Evolutionary conservation across 2,113 vertebrate species (phyloP).

Genomic region (Lophotis ruficrista): DNA sequence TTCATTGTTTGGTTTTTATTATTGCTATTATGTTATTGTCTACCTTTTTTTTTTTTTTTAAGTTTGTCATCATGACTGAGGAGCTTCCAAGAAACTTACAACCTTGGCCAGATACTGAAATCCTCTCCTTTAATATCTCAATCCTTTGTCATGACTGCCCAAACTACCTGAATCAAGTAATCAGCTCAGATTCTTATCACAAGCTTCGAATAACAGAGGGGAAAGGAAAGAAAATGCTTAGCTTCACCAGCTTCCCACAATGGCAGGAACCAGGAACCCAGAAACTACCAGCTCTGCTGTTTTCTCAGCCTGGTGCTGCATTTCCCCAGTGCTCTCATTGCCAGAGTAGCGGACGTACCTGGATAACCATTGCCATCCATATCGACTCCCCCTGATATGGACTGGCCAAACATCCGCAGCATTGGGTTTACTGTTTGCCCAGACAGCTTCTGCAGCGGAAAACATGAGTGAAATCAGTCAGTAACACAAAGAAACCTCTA

Average conservation of each 20-base stretch:
- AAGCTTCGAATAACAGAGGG: background rate
- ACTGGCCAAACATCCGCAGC: slow-evolving; percentile 96
- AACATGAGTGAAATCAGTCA: slow-evolving; percentile 2
- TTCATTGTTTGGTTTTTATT: background rate
- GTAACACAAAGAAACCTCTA: background rate
- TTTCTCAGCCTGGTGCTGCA: background rate
- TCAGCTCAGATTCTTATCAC: background rate
- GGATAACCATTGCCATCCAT: slow-evolving; percentile 97
- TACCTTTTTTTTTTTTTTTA: background rate
- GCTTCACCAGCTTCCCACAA: background rate
- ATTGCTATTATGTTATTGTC: background rate
- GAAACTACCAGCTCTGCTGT: background rate
- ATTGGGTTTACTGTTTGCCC: slow-evolving; percentile 83
- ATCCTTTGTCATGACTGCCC: background rate
- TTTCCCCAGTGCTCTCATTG: background rate
- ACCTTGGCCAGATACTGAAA: background rate
- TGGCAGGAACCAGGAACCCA: background rate
- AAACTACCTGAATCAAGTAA: background rate
- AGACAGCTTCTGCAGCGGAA: slow-evolving; percentile 85
- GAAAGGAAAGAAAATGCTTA: background rate
- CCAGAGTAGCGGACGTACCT: slow-evolving; percentile 74
- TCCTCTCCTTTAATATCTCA: background rate
- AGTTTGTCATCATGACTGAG: background rate
- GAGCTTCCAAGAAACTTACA: background rate
- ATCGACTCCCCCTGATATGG: slow-evolving; percentile 93